Evolutionary conservation across 2,888 invertebrate species (phyloP).

Genomic region (Zygogramma bicolorata): DNA sequence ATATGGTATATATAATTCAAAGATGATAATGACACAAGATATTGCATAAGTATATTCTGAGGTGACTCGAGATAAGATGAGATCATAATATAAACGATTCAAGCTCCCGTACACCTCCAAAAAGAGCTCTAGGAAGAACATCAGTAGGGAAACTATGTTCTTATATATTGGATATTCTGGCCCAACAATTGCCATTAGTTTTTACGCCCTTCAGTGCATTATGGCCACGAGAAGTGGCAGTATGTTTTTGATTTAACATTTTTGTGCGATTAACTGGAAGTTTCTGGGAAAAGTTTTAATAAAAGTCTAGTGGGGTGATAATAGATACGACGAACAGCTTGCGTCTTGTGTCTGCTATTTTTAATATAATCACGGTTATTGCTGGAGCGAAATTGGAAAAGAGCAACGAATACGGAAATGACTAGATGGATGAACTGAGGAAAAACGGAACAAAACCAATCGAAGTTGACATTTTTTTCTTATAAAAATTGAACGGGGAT

Average conservation of each 20-base stretch:
- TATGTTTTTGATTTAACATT: constrained; percentile 39
- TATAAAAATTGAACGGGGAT: too few relatives aligned
- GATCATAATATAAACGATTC: constrained; percentile 34
- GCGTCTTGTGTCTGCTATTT: background rate
- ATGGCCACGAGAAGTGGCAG: constrained; percentile 31
- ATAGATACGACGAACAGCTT: background rate
- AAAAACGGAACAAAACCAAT: background rate
- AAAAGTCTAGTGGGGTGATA: constrained; percentile 25
- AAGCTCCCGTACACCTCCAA: constrained; percentile 28
- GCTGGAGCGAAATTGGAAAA: background rate
- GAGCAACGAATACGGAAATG: background rate
- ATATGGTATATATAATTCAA: constrained; percentile 14
- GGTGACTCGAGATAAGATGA: constrained; percentile 37
- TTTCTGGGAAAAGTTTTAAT: constrained; percentile 29
- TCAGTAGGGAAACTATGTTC: constrained; percentile 37
- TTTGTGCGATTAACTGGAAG: constrained; percentile 27
- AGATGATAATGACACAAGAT: constrained; percentile 32
- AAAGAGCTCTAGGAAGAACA: constrained; percentile 19
- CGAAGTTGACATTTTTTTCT: background rate
- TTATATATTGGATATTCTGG: constrained; percentile 38
- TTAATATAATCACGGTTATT: background rate
- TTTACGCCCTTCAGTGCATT: constrained; percentile 35
- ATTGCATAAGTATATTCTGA: constrained; percentile 40
- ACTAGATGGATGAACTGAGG: background rate
- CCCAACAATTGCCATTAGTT: constrained; percentile 41